These are phyloP conservation scores for Charanyca ferruginea DNA, from an alignment of 2,888 invertebrate genomes.

Conservation along the genomic window DNA sequence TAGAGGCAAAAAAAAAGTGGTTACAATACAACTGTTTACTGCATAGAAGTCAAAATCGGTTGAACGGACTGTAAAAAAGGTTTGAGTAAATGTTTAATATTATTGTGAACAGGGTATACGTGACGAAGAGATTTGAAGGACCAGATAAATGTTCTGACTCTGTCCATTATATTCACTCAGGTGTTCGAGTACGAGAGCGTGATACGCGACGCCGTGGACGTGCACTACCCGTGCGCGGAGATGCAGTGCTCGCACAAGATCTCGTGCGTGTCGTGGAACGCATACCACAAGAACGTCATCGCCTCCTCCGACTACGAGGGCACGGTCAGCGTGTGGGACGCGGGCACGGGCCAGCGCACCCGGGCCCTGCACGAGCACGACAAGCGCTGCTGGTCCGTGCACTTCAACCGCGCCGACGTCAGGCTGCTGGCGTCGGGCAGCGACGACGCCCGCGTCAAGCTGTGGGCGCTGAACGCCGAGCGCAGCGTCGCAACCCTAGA, in stretches of 20 bases:
- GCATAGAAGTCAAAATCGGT: too few species aligned
- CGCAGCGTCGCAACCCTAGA: constrained; percentile 96
- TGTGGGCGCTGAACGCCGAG: constrained; percentile 97
- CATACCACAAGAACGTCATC: constrained; percentile 95
- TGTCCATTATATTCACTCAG: too few species aligned
- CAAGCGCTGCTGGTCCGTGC: constrained; percentile 98
- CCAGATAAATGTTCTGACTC: too few species aligned
- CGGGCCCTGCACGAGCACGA: constrained; percentile 96
- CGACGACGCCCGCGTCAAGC: constrained; percentile 97
- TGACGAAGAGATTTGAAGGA: too few species aligned
- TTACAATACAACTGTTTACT: too few species aligned
- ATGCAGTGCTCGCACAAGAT: constrained; percentile 98
- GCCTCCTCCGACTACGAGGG: constrained; percentile 99
- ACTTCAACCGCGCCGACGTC: constrained; percentile 98
- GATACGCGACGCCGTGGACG: constrained; percentile 96
- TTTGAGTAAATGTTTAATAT: too few species aligned
- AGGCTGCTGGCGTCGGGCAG: constrained; percentile 97
- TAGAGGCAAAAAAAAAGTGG: too few species aligned
- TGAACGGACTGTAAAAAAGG: too few species aligned
- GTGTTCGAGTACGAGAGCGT: constrained; percentile 97
- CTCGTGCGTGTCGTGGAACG: constrained; percentile 98
- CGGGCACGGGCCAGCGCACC: constrained; percentile 94
- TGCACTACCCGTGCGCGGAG: constrained; percentile 97
- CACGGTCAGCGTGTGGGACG: constrained; percentile 98
- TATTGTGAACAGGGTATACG: too few species aligned